Percentiles rank a stretch among this genome's conserved stretches.
Conservation (phyloP, 2,113 vertebrate genomes). For the Aptenodytes forsteri region DNA sequence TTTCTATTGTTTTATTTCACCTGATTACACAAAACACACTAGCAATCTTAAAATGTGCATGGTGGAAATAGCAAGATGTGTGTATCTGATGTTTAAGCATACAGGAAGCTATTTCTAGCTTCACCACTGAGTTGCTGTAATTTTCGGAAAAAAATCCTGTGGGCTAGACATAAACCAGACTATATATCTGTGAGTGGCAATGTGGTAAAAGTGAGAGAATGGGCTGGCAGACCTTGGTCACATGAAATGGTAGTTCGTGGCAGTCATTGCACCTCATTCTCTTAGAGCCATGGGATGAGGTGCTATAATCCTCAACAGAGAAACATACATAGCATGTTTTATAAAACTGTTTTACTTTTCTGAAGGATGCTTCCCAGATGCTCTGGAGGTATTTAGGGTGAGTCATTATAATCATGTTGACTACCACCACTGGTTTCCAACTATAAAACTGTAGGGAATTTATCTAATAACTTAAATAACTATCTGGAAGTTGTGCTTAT, state of each 20-base stretch:
- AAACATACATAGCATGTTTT: not conserved
- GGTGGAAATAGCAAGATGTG: not conserved
- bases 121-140: not conserved
- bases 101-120: not conserved
- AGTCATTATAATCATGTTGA: not conserved
- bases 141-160: not conserved
- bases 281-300: not conserved
- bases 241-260: not conserved
- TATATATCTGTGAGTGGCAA: not conserved
- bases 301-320: not conserved
- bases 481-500: not conserved
- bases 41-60: not conserved
- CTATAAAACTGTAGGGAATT: not conserved
- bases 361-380: not conserved
- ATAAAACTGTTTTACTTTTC: not conserved
- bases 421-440: not conserved
- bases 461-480: not conserved
- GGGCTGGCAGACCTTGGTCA: not conserved
- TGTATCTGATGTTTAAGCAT: not conserved
- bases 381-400: not conserved
- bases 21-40: not conserved
- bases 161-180: not conserved
- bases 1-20: not conserved
- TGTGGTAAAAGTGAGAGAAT: not conserved
- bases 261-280: not conserved